A percentile compares a stretch with the other conserved stretches of the same genome.
These are phyloP conservation scores for Rhodeus uyekii DNA, from an alignment of 2,797 vertebrate genomes.

Conservation along the genomic window DNA sequence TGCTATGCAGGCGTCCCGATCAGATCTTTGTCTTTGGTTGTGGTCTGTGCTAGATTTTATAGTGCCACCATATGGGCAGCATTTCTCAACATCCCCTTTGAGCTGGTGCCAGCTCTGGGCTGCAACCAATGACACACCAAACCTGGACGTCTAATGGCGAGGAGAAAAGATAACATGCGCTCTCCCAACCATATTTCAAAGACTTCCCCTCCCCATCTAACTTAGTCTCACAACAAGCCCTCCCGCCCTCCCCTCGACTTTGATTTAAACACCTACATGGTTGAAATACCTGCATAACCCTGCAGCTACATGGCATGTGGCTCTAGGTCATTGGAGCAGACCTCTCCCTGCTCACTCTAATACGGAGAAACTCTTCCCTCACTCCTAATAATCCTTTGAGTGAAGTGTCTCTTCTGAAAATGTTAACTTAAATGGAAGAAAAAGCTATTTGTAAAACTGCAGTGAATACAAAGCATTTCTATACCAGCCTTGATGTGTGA, in stretches of 20 bases:
- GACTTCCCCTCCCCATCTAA: slow-evolving; percentile 60
- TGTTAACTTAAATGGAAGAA: background rate
- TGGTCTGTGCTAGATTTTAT: slow-evolving; percentile 72
- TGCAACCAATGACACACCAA: slow-evolving; percentile 76
- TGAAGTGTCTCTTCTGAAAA: background rate
- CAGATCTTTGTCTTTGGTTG: slow-evolving; percentile 68
- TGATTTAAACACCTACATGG: slow-evolving; percentile 75
- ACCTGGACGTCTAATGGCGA: slow-evolving; percentile 67
- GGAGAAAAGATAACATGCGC: slow-evolving; percentile 79
- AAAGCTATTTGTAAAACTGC: background rate
- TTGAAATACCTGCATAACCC: slow-evolving; percentile 67
- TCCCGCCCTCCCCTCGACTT: slow-evolving; percentile 61
- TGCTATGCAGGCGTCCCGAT: slow-evolving; percentile 59
- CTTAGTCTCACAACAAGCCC: slow-evolving; percentile 58
- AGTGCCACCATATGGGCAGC: slow-evolving; percentile 74
- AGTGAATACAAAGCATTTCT: background rate
- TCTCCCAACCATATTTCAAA: slow-evolving; percentile 74
- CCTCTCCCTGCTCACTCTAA: slow-evolving; percentile 63
- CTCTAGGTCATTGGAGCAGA: slow-evolving; percentile 70
- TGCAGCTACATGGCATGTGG: slow-evolving; percentile 69
- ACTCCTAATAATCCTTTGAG: background rate
- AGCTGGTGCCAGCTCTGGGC: slow-evolving; percentile 69
- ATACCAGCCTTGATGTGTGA: background rate
- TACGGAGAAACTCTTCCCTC: slow-evolving; percentile 59
- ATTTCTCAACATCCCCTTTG: slow-evolving; percentile 73